Conservation (phyloP, 1,140 invertebrate genomes). For the Neoseiulus cucumeris region DNA sequence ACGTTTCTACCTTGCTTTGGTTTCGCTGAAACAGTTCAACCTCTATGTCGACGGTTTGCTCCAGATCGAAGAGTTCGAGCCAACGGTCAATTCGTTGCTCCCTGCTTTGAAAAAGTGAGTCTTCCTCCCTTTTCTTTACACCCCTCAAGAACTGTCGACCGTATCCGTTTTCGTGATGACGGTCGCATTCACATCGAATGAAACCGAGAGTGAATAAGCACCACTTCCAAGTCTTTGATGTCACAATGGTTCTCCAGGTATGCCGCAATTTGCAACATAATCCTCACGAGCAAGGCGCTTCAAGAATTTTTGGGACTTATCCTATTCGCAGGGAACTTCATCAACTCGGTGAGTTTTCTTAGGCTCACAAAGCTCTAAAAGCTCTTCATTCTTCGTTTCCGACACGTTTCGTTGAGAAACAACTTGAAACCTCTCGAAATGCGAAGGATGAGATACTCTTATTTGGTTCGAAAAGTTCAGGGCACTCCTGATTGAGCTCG, state of each 20-base stretch:
- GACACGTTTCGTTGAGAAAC: neutral
- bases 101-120: slow-evolving; percentile 28
- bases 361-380: neutral
- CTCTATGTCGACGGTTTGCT: neutral
- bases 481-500: neutral
- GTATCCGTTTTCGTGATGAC: no score
- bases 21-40: slow-evolving; percentile 40
- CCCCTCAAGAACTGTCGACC: no score
- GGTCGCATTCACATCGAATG: no score
- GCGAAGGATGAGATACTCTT: neutral
- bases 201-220: no score
- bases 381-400: slow-evolving; percentile 16
- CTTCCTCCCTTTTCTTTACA: no score
- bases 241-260: neutral
- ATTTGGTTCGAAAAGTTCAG: neutral
- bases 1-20: slow-evolving; percentile 65
- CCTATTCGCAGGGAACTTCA: slow-evolving; percentile 74
- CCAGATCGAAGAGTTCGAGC: slow-evolving; percentile 75
- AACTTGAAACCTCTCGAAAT: neutral
- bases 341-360: slow-evolving; percentile 48
- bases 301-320: slow-evolving; percentile 82
- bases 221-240: no score
- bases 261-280: neutral
- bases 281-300: slow-evolving; percentile 24
- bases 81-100: slow-evolving; percentile 69